These are phyloP conservation scores for Misgurnus mizolepis DNA, from an alignment of 2,113 vertebrate genomes.

Conservation along the genomic window DNA sequence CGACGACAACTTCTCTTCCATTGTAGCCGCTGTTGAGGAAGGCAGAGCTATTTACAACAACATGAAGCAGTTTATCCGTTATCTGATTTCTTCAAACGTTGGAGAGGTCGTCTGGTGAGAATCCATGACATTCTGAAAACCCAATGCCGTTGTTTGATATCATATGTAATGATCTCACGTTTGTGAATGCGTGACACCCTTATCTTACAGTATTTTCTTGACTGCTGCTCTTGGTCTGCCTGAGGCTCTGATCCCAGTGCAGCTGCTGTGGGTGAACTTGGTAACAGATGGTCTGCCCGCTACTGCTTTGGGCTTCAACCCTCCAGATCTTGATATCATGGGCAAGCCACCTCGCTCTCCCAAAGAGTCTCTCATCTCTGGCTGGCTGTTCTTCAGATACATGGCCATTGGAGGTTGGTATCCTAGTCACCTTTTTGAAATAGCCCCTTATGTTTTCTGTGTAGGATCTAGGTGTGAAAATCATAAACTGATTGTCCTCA, in stretches of 20 bases:
- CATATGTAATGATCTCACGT: not conserved
- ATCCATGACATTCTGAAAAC: not conserved
- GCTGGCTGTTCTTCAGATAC: slow-evolving; percentile 96
- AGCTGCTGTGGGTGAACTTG: slow-evolving; percentile 91
- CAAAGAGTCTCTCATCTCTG: slow-evolving; percentile 90
- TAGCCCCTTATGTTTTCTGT: not conserved
- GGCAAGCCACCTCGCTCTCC: slow-evolving; percentile 86
- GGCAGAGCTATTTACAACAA: slow-evolving; percentile 89
- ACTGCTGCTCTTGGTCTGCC: slow-evolving; percentile 90
- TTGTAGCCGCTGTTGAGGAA: slow-evolving; percentile 77
- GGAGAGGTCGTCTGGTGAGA: slow-evolving; percentile 94
- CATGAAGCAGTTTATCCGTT: slow-evolving; percentile 98
- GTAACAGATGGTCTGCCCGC: slow-evolving; percentile 91
- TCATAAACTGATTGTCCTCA: not conserved
- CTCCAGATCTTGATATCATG: slow-evolving; percentile 95
- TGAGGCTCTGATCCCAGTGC: slow-evolving; percentile 91
- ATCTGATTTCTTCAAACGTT: slow-evolving; percentile 95
- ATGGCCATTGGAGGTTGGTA: slow-evolving; percentile 86
- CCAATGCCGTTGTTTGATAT: not conserved
- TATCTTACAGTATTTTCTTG: slow-evolving; percentile 84
- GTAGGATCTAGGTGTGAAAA: slow-evolving; percentile 46
- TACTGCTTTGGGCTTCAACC: slow-evolving; percentile 92
- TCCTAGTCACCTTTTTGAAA: not conserved
- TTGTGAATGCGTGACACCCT: not conserved
- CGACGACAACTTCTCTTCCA: slow-evolving; percentile 81